These are phyloP conservation scores for Acrocephalus scirpaceus DNA, from an alignment of 2,797 vertebrate genomes.

Conservation along the genomic window DNA sequence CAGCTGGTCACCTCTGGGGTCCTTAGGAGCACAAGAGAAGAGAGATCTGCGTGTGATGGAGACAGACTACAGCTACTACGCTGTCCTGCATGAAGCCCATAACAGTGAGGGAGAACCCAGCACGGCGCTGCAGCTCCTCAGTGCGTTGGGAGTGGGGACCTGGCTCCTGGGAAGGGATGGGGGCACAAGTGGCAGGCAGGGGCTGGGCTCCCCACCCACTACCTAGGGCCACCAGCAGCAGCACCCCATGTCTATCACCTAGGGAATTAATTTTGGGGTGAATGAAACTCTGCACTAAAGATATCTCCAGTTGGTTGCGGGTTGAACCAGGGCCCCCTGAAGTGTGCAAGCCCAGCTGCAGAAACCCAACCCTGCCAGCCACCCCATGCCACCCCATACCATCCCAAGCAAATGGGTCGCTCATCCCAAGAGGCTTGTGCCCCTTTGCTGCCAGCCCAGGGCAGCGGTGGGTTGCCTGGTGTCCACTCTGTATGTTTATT, in stretches of 20 bases:
- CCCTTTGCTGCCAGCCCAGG: neutral
- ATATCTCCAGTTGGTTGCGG: fast-evolving
- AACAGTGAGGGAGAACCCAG: neutral
- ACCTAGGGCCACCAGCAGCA: fast-evolving
- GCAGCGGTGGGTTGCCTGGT: fast-evolving
- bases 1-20: neutral
- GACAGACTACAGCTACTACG: neutral
- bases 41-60: neutral
- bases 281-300: neutral
- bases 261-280: neutral
- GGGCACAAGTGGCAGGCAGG: fast-evolving
- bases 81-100: neutral
- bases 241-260: neutral
- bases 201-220: neutral
- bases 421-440: neutral
- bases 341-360: neutral
- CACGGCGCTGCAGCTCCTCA: neutral
- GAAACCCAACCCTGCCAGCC: neutral
- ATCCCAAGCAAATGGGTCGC: fast-evolving
- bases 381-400: neutral
- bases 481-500: neutral
- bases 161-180: fast-evolving
- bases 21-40: neutral
- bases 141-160: neutral
- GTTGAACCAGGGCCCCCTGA: neutral